Evolutionary conservation across 1,140 invertebrate genomes (phyloP), one percentile per base, ranked within the genome.

Genomic region (Venturia canescens): DNA sequence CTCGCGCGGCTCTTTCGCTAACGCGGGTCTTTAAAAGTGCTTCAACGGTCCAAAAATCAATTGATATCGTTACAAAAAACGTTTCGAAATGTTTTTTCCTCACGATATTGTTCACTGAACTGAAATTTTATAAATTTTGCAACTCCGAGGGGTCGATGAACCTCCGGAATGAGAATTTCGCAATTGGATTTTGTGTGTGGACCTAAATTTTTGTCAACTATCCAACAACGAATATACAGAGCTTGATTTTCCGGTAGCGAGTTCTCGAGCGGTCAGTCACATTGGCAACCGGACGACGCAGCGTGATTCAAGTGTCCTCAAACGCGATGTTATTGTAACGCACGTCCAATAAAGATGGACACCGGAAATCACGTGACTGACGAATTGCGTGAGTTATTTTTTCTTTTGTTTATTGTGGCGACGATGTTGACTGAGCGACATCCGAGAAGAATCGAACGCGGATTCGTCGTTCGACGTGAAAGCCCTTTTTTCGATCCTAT

Each of bases 231-330:
- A 53, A 7, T 15, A 15, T 53, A 53, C n/a, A 18, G 50, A 53
- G 7, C 50, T 21, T 53, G 1, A 53, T 53, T 53, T 21, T n/a
- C 50, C 50, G 50, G 50, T 11, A 53, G 50, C 1, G 18, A 53
- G 16, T n/a, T 53, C 50, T 53, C 16, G 50, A n/a, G 16, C 60
- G 60, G 60, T 63, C 60, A 63, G 60, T 63, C 60, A 63, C 60
- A 63, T 63, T 63, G 26, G 11, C 21, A 63, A 26, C 60, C 60
- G 23, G 60, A 26, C 50, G 50, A n/a, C 50, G 50, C 50, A 21
- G n/a, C n/a, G 50, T 18, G n/a, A 53, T 53, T n/a, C 16, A 3
- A 1, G 18, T 9, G n/a, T 18, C 16, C 50, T 3, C 50, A 53
- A n/a, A 53, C n/a, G n/a, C 50, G 50, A 18, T 53, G 50, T n/a